Conservation (phyloP, 1,140 invertebrate genomes). For the Magallana angulata region DNA sequence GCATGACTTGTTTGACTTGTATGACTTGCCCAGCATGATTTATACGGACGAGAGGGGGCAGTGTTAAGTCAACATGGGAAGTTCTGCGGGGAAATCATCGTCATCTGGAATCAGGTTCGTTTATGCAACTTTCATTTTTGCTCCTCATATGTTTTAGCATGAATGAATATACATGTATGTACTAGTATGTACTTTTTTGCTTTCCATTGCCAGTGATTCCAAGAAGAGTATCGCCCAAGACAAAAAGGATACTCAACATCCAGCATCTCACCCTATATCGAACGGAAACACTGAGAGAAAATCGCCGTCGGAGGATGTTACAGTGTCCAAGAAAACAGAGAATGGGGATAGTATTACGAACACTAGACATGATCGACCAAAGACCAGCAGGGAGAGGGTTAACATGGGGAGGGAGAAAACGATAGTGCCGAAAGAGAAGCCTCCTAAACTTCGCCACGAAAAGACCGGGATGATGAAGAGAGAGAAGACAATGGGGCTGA, state of each 20-base stretch:
- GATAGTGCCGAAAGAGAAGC: background rate
- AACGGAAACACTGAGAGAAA: background rate
- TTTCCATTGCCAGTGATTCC: background rate
- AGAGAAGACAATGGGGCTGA: conserved; percentile 31
- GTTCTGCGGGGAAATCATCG: background rate
- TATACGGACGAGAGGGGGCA: no score
- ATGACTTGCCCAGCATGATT: no score
- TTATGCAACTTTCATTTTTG: background rate
- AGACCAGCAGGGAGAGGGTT: background rate
- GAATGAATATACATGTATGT: background rate
- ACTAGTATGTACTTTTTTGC: background rate
- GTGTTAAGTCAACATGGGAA: conserved; percentile 1
- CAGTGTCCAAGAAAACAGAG: background rate
- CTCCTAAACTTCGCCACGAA: background rate
- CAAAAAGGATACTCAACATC: background rate
- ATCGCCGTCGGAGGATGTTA: background rate
- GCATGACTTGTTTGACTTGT: no score
- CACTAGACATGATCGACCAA: background rate
- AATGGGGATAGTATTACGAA: background rate
- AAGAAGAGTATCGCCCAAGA: background rate
- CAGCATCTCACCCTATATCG: background rate
- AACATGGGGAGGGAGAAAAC: conserved; percentile 4
- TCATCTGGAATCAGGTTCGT: background rate
- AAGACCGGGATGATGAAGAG: background rate
- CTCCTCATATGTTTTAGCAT: no score